These are phyloP conservation scores for Pelagia noctiluca DNA, from an alignment of 30 jellyfish, hydroid and myxozoan species.

Conservation along the genomic window DNA sequence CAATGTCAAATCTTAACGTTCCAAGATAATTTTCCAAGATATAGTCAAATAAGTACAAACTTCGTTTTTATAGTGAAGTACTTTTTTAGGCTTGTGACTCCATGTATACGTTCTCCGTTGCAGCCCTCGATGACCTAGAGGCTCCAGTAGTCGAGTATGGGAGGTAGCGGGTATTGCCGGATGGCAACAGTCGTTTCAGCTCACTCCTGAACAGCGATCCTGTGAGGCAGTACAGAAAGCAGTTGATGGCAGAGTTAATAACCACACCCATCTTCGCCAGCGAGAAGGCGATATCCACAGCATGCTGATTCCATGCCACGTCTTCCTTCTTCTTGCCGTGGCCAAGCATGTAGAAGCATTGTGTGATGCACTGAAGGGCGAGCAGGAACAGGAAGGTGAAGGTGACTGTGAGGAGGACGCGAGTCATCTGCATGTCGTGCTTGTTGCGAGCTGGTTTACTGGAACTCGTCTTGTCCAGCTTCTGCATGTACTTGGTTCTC, in stretches of 20 bases:
- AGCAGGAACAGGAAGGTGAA: slow-evolving; percentile 82
- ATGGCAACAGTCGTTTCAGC: slow-evolving; percentile 40
- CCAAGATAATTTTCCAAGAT: too few relatives aligned
- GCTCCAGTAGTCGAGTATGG: slow-evolving; percentile 7
- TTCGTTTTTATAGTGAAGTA: neutral
- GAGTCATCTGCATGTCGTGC: slow-evolving; percentile 90
- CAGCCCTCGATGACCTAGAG: slow-evolving; percentile 50
- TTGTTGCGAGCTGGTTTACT: slow-evolving; percentile 64
- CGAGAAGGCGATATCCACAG: slow-evolving; percentile 66
- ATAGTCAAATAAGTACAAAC: neutral
- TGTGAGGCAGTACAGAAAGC: slow-evolving; percentile 67
- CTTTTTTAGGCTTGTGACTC: slow-evolving; percentile 55
- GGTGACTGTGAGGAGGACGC: slow-evolving; percentile 78
- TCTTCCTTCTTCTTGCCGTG: slow-evolving; percentile 47
- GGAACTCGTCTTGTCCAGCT: slow-evolving; percentile 47
- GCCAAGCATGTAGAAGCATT: slow-evolving; percentile 91
- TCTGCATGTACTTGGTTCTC: slow-evolving; percentile 67
- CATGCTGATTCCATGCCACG: slow-evolving; percentile 52
- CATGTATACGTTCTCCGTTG: slow-evolving; percentile 39
- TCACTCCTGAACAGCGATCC: slow-evolving; percentile 71
- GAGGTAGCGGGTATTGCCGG: neutral
- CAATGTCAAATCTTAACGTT: too few relatives aligned
- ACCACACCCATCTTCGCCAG: slow-evolving; percentile 83
- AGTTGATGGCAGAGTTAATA: slow-evolving; percentile 79
- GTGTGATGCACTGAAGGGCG: slow-evolving; percentile 94